Percentiles rank a stretch among this genome's conserved stretches.
Conservation (phyloP, 2,797 vertebrate genomes). For the Steatocranus sp. region DNA sequence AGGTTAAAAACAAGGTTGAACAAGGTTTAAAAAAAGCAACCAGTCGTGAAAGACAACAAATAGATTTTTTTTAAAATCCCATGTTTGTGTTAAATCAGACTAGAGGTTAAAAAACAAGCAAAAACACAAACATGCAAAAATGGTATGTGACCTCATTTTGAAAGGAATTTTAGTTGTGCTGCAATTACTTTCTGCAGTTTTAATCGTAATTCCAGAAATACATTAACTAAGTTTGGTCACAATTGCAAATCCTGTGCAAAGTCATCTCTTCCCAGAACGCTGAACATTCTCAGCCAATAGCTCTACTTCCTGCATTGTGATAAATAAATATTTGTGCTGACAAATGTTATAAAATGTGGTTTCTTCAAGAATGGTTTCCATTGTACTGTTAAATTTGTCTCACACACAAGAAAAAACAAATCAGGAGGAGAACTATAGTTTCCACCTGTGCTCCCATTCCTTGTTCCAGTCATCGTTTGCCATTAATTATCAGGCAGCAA, state of each 20-base stretch:
- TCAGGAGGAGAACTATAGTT: constrained; percentile 40
- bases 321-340: constrained; percentile 19
- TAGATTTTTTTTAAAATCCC: neutral
- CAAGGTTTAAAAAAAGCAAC: neutral
- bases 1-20: too few species aligned
- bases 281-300: neutral
- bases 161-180: neutral
- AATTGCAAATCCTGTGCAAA: neutral
- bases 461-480: constrained; percentile 50
- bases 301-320: constrained; percentile 14
- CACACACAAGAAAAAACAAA: constrained; percentile 21
- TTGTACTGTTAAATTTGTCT: constrained; percentile 23
- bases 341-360: constrained; percentile 37
- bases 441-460: constrained; percentile 68
- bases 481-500: constrained; percentile 58
- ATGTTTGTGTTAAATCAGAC: constrained; percentile 1
- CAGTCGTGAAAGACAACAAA: neutral
- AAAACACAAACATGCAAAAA: neutral
- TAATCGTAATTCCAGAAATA: neutral
- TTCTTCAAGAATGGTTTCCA: constrained; percentile 27
- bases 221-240: neutral
- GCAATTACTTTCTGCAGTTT: neutral
- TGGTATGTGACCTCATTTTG: neutral
- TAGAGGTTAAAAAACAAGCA: neutral
- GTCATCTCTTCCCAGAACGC: neutral